phyloP scores from a whole-genome alignment of 92 coral and sea anemone genomes.

The Parazoanthus darwini region DNA sequence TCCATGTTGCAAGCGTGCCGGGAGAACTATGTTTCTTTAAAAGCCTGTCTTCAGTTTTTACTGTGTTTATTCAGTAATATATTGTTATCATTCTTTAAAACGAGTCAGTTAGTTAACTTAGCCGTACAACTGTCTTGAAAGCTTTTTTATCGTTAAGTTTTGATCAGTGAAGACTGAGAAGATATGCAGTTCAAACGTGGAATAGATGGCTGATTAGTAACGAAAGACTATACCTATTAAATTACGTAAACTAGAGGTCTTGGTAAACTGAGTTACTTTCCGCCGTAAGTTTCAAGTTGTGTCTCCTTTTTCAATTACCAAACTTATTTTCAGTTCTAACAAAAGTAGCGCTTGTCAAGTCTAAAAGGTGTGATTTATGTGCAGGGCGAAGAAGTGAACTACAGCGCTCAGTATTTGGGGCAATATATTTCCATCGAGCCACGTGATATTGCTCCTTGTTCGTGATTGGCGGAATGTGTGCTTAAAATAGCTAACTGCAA shows the following conservation, averaged over 20 bases:
- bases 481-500: conserved; percentile 13
- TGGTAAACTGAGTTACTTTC: not conserved
- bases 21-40: too few relatives aligned
- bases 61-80: too few relatives aligned
- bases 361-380: conserved; percentile 13
- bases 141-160: too few relatives aligned
- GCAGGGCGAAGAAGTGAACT: not conserved
- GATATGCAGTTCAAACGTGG: not conserved
- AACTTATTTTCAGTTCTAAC: not conserved
- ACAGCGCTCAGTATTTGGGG: not conserved
- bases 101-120: too few relatives aligned
- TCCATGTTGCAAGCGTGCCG: not conserved
- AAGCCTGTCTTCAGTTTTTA: too few relatives aligned
- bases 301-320: not conserved
- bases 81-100: too few relatives aligned
- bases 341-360: not conserved
- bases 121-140: too few relatives aligned
- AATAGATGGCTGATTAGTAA: not conserved
- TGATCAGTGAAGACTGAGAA: not conserved
- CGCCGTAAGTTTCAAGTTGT: conserved; percentile 8
- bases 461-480: conserved; percentile 10
- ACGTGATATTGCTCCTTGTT: conserved; percentile 11
- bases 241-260: conserved; percentile 5
- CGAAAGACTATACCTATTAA: not conserved
- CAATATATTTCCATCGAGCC: conserved; percentile 19